A percentile compares a stretch with the other conserved stretches of the same genome.
These are phyloP conservation scores for Marcusenius ussheri DNA, from an alignment of 2,113 vertebrate genomes.

Conservation along the genomic window DNA sequence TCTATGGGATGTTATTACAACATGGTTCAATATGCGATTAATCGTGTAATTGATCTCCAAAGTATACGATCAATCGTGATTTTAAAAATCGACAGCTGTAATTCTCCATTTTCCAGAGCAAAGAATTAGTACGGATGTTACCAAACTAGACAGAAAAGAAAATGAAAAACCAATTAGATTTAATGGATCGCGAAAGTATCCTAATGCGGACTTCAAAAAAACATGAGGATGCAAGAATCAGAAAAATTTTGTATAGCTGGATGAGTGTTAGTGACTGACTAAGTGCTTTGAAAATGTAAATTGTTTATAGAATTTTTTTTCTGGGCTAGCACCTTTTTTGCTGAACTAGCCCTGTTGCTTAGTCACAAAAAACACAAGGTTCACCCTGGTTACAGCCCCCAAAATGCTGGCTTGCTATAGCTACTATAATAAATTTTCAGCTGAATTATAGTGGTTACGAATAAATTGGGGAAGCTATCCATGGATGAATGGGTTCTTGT, in stretches of 20 bases:
- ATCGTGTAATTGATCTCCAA: not conserved
- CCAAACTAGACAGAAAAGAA: not conserved
- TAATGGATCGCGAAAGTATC: not conserved
- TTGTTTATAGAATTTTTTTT: not conserved
- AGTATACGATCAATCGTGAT: not conserved
- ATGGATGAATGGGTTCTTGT: not conserved
- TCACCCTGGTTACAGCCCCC: not conserved
- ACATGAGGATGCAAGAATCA: not conserved
- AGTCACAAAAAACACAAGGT: not conserved
- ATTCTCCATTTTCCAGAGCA: not conserved
- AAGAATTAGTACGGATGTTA: not conserved
- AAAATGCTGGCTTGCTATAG: not conserved
- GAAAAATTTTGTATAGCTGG: not conserved
- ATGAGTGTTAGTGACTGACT: no score
- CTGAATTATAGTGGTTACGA: not conserved
- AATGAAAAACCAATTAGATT: not conserved
- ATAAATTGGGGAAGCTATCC: not conserved
- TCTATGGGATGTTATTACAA: not conserved
- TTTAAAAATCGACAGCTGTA: not conserved
- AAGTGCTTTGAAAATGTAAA: no score
- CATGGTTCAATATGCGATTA: not conserved
- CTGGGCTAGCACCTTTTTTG: not conserved
- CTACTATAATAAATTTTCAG: not conserved
- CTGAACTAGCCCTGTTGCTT: not conserved
- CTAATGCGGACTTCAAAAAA: not conserved